Base-by-base conservation (phyloP, 2,888 invertebrate species). In the Ceriagrion tenellum region DNA sequence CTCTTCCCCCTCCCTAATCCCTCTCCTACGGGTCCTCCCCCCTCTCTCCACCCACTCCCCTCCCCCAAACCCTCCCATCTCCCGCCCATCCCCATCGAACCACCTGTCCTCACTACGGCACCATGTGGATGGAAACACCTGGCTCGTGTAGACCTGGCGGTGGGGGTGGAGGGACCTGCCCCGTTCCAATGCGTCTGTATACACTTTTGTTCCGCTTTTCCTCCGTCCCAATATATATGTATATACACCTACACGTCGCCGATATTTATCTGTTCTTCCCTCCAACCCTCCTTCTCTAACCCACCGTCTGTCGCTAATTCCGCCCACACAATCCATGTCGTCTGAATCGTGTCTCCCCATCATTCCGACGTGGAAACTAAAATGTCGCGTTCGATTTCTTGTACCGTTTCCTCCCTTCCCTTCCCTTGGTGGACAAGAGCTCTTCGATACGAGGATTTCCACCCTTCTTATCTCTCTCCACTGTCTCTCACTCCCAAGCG, bases 91-190 rank as follows among this genome's bases (percentile, higher is more conserved):
- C 47, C 89, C 89, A 16, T 35, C 55, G 40, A 59, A 59, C 59
- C 59, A 91, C 91, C 91, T 91, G 91, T 91, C 91, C 91, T 91
- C 91, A 91, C 91, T 40, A 89, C n/a, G 89, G 26, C 47, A 55
- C 55, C 26, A 26, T 59, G 59, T 20, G 1, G 55, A 55, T 18
- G 35, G 23, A 63, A 35, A 91, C 63, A 91, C 91, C 63, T 91
- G 91, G 63, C 35, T 56, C 91, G 26, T 55, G 59, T 63, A 35
- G 30, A 91, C 91, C 30, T 23, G 56, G 30, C 10, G 16, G 40
- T 3, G 59, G 16, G 23, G 16, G 59, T 59, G 59, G 59, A 56
- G 59, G 18, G 47, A 20, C 20, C 59, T 59, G 59, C 59, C 47
- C 47, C 47, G 47, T 47, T 47, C 47, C 20, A 12, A 12, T 47